Conservation (phyloP, 2,888 invertebrate species). For the Leptopterna dolabrata region DNA sequence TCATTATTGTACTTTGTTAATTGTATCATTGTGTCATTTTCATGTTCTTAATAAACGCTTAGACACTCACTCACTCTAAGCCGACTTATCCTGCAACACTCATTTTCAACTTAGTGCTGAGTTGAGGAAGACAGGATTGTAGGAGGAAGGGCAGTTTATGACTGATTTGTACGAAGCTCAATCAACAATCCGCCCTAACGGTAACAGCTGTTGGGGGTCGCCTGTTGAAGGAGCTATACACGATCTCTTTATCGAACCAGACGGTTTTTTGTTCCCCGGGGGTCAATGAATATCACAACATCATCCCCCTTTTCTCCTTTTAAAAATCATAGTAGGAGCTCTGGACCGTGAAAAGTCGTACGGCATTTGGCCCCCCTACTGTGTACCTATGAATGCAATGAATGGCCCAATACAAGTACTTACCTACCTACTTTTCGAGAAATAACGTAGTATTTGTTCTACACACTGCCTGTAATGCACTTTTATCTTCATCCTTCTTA, state of each 20-base stretch:
- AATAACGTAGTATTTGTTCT: no score
- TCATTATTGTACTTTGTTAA: no score
- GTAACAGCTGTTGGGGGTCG: slow-evolving; percentile 3
- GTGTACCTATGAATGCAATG: not conserved
- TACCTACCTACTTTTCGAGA: not conserved
- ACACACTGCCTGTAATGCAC: no score
- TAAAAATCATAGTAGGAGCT: not conserved
- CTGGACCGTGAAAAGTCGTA: slow-evolving; percentile 49
- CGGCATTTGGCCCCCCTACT: not conserved
- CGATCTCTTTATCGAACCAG: slow-evolving; percentile 14
- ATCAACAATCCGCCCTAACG: not conserved
- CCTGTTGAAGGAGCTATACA: not conserved
- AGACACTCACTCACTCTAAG: no score
- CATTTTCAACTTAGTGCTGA: not conserved
- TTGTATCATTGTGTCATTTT: no score
- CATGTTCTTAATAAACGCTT: no score
- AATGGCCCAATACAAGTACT: not conserved
- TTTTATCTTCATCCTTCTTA: no score
- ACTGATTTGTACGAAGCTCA: slow-evolving; percentile 4
- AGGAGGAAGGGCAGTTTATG: not conserved
- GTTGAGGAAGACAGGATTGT: not conserved
- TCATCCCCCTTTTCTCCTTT: not conserved
- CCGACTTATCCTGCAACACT: no score
- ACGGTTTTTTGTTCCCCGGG: not conserved
- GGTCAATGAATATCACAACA: slow-evolving; percentile 16